Conservation (phyloP, 1,140 invertebrate genomes). For the Psix sp. region DNA sequence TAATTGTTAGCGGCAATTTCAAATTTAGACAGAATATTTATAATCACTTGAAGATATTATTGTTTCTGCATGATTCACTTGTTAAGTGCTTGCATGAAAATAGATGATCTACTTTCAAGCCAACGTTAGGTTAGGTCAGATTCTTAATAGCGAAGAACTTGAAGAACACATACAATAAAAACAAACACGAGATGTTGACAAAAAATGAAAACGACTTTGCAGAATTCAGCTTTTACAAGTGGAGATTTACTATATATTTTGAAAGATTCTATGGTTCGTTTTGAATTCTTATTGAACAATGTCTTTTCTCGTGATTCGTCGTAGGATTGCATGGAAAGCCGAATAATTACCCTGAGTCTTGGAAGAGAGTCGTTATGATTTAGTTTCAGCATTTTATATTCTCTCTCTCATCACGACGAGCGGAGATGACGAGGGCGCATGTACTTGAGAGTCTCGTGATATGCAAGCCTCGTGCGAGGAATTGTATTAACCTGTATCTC, state of each 20-base stretch:
- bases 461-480: conserved; percentile 60
- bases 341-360: conserved; percentile 52
- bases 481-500: conserved; percentile 50
- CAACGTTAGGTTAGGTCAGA: conserved; percentile 18
- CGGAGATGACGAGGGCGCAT: conserved; percentile 38
- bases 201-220: too few relatives aligned
- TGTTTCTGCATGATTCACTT: conserved; percentile 4
- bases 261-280: too few relatives aligned
- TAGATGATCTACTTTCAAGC: conserved; percentile 20
- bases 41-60: conserved; percentile 5
- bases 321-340: conserved; percentile 31
- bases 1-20: too few relatives aligned
- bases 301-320: conserved; percentile 26
- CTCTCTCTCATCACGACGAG: conserved; percentile 59
- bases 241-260: too few relatives aligned
- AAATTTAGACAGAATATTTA: not conserved
- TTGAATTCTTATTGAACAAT: too few relatives aligned
- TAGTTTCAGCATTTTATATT: conserved; percentile 63
- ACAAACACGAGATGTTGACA: conserved; percentile 1
- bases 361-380: conserved; percentile 56
- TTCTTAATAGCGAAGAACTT: conserved; percentile 7
- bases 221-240: too few relatives aligned
- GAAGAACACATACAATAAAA: conserved; percentile 4
- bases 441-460: conserved; percentile 59
- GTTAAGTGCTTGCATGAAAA: conserved; percentile 24